These are phyloP conservation scores for Aspidapion aeneum DNA, from an alignment of 2,888 invertebrate species.

Conservation along the genomic window DNA sequence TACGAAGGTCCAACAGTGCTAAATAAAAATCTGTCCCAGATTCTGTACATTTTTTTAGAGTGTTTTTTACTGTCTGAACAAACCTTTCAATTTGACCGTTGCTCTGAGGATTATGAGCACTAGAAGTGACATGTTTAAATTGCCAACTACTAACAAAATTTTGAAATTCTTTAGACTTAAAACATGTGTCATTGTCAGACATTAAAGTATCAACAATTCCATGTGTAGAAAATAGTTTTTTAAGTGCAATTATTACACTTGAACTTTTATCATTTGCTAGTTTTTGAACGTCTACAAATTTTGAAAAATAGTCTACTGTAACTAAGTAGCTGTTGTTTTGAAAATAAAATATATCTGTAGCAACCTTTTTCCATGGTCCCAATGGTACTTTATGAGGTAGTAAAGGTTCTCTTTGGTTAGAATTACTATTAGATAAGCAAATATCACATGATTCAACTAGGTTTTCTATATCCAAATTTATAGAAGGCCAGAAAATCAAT, in stretches of 20 bases:
- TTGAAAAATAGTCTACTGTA: background rate
- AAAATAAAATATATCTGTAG: background rate
- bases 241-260: background rate
- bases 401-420: no score
- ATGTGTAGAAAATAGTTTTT: background rate
- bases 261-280: background rate
- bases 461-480: background rate
- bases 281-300: background rate
- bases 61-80: background rate
- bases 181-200: background rate
- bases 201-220: background rate
- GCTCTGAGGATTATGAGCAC: background rate
- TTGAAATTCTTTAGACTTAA: background rate
- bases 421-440: no score
- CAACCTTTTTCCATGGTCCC: background rate
- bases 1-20: background rate
- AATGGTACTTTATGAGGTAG: background rate
- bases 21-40: background rate
- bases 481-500: background rate
- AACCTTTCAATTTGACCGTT: background rate
- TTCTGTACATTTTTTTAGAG: background rate
- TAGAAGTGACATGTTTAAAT: background rate
- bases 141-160: background rate
- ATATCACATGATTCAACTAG: no score
- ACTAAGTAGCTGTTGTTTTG: background rate